Conservation (phyloP, 2,797 vertebrate species). For the Tauraco hartlaubi region DNA sequence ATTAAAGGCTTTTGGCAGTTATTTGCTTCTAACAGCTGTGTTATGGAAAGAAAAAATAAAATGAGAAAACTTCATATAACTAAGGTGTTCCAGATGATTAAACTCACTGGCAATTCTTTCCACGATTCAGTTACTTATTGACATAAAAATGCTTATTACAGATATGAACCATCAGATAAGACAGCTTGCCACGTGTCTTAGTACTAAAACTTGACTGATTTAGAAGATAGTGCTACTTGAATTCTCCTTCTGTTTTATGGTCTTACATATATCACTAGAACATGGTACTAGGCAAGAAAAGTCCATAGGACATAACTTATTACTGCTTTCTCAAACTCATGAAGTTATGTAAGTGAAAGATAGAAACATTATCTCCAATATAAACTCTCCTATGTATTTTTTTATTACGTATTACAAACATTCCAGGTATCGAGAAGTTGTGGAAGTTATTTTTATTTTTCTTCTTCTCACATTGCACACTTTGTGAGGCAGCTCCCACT, state of each 20-base stretch:
- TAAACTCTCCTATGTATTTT: neutral
- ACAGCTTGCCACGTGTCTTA: conserved; percentile 44
- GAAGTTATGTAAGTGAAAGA: neutral
- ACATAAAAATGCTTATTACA: conserved; percentile 60
- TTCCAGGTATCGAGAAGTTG: neutral
- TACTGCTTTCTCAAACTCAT: neutral
- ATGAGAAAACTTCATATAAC: neutral
- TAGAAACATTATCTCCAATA: neutral
- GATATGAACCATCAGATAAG: conserved; percentile 47
- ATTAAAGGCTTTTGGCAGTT: neutral
- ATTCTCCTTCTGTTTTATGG: neutral
- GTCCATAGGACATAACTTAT: neutral
- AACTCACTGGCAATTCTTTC: conserved; percentile 18
- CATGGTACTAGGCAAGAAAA: neutral
- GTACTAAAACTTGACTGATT: conserved; percentile 45
- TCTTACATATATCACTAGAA: neutral
- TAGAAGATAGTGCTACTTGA: conserved; percentile 47
- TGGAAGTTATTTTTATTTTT: neutral
- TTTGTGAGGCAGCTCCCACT: neutral
- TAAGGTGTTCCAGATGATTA: conserved; percentile 24
- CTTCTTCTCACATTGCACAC: neutral
- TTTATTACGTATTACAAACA: neutral
- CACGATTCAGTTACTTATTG: conserved; percentile 56
- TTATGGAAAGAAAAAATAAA: conserved; percentile 31
- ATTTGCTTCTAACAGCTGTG: neutral